phyloP scores from a whole-genome alignment of 2,797 vertebrate species.

The Acanthis flammea region DNA sequence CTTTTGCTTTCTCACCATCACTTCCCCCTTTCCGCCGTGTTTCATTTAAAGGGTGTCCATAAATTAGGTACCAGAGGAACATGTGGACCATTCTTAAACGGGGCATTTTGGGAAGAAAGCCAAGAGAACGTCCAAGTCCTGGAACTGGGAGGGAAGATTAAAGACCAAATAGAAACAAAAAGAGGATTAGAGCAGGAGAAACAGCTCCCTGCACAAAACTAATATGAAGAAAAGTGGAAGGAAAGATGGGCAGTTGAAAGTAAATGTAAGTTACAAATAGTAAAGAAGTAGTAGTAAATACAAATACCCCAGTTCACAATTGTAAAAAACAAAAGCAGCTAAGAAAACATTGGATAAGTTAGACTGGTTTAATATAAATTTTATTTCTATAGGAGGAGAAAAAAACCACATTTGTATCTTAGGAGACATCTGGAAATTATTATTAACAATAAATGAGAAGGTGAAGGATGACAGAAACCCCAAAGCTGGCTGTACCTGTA shows the following conservation, averaged over 20 bases:
- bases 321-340: background rate
- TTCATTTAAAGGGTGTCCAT: slow-evolving; percentile 80
- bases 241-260: background rate
- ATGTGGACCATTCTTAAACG: slow-evolving; percentile 85
- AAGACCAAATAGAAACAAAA: background rate
- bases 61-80: slow-evolving; percentile 92
- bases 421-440: background rate
- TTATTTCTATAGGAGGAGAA: background rate
- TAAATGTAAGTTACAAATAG: background rate
- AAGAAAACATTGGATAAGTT: background rate
- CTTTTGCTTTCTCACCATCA: background rate
- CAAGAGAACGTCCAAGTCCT: slow-evolving; percentile 86
- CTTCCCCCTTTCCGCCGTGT: background rate
- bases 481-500: slow-evolving; percentile 73
- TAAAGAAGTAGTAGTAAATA: background rate
- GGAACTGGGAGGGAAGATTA: slow-evolving; percentile 76
- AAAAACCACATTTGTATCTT: background rate
- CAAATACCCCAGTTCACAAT: background rate
- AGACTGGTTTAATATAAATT: background rate
- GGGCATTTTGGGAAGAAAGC: slow-evolving; percentile 96
- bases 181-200: background rate
- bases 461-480: background rate
- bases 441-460: background rate
- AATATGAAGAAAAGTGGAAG: background rate
- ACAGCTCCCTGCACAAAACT: background rate